Evolutionary conservation across 2,797 vertebrate genomes (phyloP).

Genomic region (Hapalemur alaotrensis): DNA sequence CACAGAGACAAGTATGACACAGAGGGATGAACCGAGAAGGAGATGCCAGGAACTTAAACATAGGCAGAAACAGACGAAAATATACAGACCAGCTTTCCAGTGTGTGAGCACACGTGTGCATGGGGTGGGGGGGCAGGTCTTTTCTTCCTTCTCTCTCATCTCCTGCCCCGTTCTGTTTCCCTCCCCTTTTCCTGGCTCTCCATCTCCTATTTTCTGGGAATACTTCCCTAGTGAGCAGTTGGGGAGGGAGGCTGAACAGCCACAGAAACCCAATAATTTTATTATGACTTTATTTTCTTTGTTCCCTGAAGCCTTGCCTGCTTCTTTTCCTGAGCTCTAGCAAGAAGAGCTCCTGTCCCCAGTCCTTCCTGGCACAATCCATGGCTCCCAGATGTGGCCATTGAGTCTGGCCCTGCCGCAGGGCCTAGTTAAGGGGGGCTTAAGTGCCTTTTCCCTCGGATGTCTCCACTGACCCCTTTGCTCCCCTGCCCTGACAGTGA

Average conservation of each 20-base stretch:
- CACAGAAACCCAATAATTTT: constrained; percentile 49
- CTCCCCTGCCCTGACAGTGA: not conserved
- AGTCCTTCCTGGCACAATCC: not conserved
- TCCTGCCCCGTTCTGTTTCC: not conserved
- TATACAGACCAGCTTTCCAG: not conserved
- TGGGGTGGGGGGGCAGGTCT: too few relatives aligned
- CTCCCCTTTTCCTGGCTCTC: not conserved
- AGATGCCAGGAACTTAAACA: not conserved
- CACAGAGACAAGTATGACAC: not conserved
- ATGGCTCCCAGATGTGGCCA: not conserved
- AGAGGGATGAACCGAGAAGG: not conserved
- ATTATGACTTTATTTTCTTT: constrained; percentile 44
- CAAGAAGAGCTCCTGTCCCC: not conserved
- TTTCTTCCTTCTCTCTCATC: not conserved
- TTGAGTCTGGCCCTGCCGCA: not conserved
- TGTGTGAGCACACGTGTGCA: not conserved
- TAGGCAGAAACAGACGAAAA: not conserved
- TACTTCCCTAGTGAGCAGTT: constrained; percentile 17
- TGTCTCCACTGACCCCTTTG: not conserved
- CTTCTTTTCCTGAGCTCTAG: not conserved
- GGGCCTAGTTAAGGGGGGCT: not conserved
- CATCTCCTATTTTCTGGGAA: constrained; percentile 33
- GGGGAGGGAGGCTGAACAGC: constrained; percentile 2
- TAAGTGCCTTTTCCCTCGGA: not conserved
- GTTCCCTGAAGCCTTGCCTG: not conserved